Evolutionary conservation across 1,140 invertebrate genomes (phyloP), one percentile per base, ranked within the genome.

Genomic region (Bombyx mandarina): DNA sequence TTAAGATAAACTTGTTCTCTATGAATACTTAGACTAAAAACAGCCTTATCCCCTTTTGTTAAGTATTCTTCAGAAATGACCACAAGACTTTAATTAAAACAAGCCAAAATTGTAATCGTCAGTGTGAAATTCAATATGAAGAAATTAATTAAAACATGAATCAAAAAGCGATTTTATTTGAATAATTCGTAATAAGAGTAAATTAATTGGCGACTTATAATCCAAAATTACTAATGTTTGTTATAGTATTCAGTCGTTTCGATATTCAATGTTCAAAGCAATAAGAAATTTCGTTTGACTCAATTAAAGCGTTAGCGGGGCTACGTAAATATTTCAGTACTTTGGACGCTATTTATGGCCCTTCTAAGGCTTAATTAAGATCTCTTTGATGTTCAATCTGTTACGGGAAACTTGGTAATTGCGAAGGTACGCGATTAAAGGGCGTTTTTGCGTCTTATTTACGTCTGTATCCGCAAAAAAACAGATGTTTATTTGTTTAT

Each of bases 361-460:
- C 71, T 68, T 71, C 71, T 65, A 74, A 77, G 67, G 72, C 71
- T 79, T 82, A 83, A 82, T 86, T 84, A 84, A 79, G 63, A 52
- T 59, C 42, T 64, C 73, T 86, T 86, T 86, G 82, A 86, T 82
- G 79, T 86, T 82, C 79, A 81, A 86, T 81, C 79, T 77, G 73
- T 77, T 76, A 80, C 77, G 63, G 60, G 70, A 81, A 69, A 74
- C 73, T 69, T 65, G 63, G 71, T 81, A 77, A 82, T 84, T 81
- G 70, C 72, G 67, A 62, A 60, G 61, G 60, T 67, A 69, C 60
- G 65, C 53, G 64, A 64, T 59, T 60, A 62, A 57, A 60, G 56
- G 57, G 62, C 48, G 52, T 70, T 67, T 73, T 70, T 76, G 67
- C 63, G 66, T 65, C 65, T 67, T 64, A 70, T 75, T 74, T 72